These are phyloP conservation scores for Bellardia pandia DNA, from an alignment of 2,888 invertebrate genomes.

Conservation along the genomic window DNA sequence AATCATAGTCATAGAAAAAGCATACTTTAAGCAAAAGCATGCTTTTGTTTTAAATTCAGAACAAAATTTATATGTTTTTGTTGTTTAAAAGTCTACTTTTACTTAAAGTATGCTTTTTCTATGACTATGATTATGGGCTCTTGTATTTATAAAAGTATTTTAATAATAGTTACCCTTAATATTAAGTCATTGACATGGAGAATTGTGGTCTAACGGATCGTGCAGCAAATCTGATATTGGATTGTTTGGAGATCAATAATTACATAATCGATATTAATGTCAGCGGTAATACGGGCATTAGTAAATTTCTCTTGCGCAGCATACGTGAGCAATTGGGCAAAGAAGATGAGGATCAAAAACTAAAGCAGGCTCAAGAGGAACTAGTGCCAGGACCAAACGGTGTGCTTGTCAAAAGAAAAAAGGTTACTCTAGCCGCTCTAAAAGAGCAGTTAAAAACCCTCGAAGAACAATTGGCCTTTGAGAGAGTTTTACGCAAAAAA, in stretches of 20 bases:
- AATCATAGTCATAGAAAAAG: too few relatives aligned
- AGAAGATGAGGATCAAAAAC: constrained; percentile 78
- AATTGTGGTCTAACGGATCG: constrained; percentile 89
- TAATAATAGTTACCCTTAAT: not conserved
- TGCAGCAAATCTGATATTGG: constrained; percentile 86
- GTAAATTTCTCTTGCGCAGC: constrained; percentile 84
- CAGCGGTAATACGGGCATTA: constrained; percentile 86
- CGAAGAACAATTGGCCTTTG: constrained; percentile 87
- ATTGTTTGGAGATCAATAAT: constrained; percentile 87
- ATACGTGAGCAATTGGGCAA: constrained; percentile 85
- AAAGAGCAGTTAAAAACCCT: constrained; percentile 82
- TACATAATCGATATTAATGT: constrained; percentile 89
- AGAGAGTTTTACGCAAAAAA: constrained; percentile 87
- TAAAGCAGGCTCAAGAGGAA: constrained; percentile 71
- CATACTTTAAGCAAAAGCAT: too few relatives aligned
- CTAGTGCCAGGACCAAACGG: constrained; percentile 78
- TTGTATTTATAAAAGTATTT: not conserved
- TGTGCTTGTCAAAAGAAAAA: constrained; percentile 76
- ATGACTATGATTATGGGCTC: too few relatives aligned
- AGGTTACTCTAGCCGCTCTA: constrained; percentile 78
- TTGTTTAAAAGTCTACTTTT: too few relatives aligned
- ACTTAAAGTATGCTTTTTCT: too few relatives aligned
- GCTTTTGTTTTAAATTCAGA: too few relatives aligned
- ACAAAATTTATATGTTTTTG: too few relatives aligned
- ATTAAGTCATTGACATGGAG: constrained; percentile 89